phyloP scores from a whole-genome alignment of 2,888 invertebrate species.

The Clostera curtula region DNA sequence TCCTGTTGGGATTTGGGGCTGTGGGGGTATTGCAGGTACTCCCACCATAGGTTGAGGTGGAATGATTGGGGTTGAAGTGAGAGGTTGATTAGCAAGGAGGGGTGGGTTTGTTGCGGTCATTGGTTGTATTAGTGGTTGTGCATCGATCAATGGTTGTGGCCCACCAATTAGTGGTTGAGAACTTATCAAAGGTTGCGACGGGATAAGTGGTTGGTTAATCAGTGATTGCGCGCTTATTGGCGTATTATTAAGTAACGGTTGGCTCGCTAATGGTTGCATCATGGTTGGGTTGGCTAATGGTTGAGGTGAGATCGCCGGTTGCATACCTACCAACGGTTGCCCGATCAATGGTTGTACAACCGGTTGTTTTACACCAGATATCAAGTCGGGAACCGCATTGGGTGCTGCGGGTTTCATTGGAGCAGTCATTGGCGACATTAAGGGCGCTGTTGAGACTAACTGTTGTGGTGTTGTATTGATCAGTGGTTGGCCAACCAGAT shows the following conservation, averaged over 20 bases:
- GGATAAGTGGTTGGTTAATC: too few relatives aligned
- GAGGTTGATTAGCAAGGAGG: constrained; percentile 18
- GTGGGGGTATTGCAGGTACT: constrained; percentile 24
- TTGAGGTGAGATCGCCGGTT: constrained; percentile 5
- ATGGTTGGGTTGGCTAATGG: not conserved
- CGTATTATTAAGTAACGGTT: too few relatives aligned
- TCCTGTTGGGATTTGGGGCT: constrained; percentile 32
- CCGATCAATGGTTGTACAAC: constrained; percentile 30
- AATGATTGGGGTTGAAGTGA: constrained; percentile 7
- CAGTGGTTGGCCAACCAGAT: constrained; percentile 12
- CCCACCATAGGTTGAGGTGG: constrained; percentile 14
- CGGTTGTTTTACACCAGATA: constrained; percentile 47
- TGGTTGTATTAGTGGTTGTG: constrained; percentile 32
- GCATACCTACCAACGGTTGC: constrained; percentile 2
- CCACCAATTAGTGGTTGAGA: not conserved
- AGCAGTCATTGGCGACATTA: constrained; percentile 32
- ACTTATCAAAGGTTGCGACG: constrained; percentile 1
- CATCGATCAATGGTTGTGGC: constrained; percentile 21
- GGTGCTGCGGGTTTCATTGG: constrained; percentile 33
- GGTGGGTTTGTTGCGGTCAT: constrained; percentile 30
- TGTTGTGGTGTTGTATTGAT: constrained; percentile 23
- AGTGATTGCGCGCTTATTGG: too few relatives aligned
- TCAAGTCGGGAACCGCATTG: constrained; percentile 46
- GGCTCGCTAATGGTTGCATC: too few relatives aligned
- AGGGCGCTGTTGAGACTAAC: constrained; percentile 24